A percentile compares a stretch with the other conserved stretches of the same genome.
Evolutionary conservation across 2,888 invertebrate genomes (phyloP).

Genomic region (Cerastis rubricosa): DNA sequence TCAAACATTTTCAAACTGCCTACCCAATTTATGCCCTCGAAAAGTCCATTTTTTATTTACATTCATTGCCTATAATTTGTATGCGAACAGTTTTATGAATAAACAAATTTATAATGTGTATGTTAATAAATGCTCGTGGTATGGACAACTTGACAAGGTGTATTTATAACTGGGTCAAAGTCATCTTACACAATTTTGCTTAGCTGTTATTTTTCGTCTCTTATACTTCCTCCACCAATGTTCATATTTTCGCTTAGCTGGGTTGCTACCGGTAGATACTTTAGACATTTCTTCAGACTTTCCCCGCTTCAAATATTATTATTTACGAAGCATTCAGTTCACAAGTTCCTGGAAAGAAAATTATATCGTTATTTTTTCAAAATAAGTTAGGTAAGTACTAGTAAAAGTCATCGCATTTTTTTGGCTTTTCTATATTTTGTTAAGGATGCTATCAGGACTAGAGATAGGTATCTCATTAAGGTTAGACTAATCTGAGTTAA

Average conservation of each 20-base stretch:
- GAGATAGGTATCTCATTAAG: neutral
- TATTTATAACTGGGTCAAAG: slow-evolving; percentile 55
- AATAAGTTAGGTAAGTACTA: neutral
- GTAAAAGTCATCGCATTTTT: slow-evolving; percentile 8
- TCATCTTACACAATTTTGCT: slow-evolving; percentile 41
- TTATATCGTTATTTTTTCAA: neutral
- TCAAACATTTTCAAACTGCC: neutral
- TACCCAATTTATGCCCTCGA: neutral
- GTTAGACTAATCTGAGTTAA: neutral
- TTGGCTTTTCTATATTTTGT: neutral
- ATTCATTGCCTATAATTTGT: neutral
- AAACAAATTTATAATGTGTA: neutral
- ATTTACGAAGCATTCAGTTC: slow-evolving; percentile 1
- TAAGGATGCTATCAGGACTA: slow-evolving; percentile 11
- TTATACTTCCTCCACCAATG: neutral
- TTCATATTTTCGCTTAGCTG: neutral
- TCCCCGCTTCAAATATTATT: neutral
- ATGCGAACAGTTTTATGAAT: slow-evolving; percentile 11
- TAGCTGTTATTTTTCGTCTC: slow-evolving; percentile 3
- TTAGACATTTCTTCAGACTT: neutral
- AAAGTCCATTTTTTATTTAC: neutral
- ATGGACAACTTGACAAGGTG: slow-evolving; percentile 18
- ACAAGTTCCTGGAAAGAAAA: neutral
- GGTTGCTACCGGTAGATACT: neutral
- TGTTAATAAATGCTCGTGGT: slow-evolving; percentile 26